Evolutionary conservation across 2,888 invertebrate species (phyloP).

Genomic region (Stenoptilia bipunctidactyla): DNA sequence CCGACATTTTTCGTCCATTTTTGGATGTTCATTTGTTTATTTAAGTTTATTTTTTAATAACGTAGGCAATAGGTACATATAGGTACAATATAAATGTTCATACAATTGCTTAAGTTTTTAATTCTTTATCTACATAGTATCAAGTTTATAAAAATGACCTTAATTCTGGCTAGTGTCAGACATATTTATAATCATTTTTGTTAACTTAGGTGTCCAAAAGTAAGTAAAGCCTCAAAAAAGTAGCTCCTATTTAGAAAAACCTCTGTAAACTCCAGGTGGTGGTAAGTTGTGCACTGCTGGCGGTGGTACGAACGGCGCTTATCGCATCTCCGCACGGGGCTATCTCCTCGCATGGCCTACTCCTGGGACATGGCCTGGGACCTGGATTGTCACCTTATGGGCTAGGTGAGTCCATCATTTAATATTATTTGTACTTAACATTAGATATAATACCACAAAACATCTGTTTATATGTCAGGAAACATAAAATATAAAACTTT

Average conservation of each 20-base stretch:
- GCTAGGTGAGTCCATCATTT: constrained; percentile 20
- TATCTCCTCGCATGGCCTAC: constrained; percentile 50
- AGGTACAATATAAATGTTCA: too few species aligned
- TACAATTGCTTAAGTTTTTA: too few species aligned
- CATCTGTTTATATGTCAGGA: too few species aligned
- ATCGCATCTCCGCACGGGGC: constrained; percentile 47
- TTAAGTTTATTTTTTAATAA: too few species aligned
- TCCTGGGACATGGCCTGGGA: constrained; percentile 46
- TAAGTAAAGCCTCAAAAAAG: background rate
- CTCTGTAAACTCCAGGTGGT: constrained; percentile 45
- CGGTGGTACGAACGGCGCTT: constrained; percentile 61
- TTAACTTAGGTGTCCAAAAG: background rate
- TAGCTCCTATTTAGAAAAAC: constrained; percentile 3
- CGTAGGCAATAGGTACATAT: too few species aligned
- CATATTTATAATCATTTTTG: background rate
- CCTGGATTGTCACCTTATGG: constrained; percentile 33
- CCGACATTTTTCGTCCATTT: too few species aligned
- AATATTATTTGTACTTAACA: too few species aligned
- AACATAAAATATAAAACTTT: too few species aligned
- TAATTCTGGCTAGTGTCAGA: background rate
- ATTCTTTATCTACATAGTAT: too few species aligned
- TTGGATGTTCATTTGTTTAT: too few species aligned
- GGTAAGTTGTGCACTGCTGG: constrained; percentile 38
- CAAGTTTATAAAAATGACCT: background rate
- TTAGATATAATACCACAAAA: too few species aligned